Base-by-base conservation (phyloP, 2,113 vertebrate genomes). In the Dicentrarchus labrax region DNA sequence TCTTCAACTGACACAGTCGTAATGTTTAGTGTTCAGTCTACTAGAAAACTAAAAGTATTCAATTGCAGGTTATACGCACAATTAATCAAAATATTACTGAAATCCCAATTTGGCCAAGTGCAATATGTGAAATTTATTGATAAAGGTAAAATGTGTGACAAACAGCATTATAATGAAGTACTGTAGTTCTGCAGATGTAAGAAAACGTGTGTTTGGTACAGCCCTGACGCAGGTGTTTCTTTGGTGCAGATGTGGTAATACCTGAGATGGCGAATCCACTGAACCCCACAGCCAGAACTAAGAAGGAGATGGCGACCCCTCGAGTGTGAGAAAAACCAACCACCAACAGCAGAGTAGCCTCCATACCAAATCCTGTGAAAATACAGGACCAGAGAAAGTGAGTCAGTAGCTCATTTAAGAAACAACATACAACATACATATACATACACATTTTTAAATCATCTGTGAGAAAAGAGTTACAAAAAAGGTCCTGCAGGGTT, bases 261-360 rank as follows among this genome's bases (percentile, higher is more conserved):
- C 98, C 98, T 96, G 98, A 99, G 94, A 99, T 99, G 84, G 98
- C 98, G 87, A 99, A 99, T 88, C 98, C 98, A 45, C 98, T 99
- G 88, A 99, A 99, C 68, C 98, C 98, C 22, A 99, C 98, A 45
- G 98, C 98, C 79, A 99, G 94, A 59, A 99, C 97, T 30, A 99
- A 94, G 88, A 99, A 99, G 73, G 97, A 96, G 90, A 99, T 99
- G 65, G 98, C 97, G 56, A 99, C 95, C 1, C 94, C 97, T 86
- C 96, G 97, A 60, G 98, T 99, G 81, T 99, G 98, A 80, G 98
- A 99, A 90, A 97, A 99, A 43, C 98, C 98, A 22, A 99, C 98
- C 65, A 99, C 97, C 88, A 99, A 92, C 78, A 99, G 96, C 71
- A 99, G 93, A 1, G 98, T 98, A 15, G 98, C 98, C 85, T 99